A percentile compares a stretch with the other conserved stretches of the same genome.
Conservation (phyloP, 1,140 invertebrate species). For the Hydropsyche tenuis region DNA sequence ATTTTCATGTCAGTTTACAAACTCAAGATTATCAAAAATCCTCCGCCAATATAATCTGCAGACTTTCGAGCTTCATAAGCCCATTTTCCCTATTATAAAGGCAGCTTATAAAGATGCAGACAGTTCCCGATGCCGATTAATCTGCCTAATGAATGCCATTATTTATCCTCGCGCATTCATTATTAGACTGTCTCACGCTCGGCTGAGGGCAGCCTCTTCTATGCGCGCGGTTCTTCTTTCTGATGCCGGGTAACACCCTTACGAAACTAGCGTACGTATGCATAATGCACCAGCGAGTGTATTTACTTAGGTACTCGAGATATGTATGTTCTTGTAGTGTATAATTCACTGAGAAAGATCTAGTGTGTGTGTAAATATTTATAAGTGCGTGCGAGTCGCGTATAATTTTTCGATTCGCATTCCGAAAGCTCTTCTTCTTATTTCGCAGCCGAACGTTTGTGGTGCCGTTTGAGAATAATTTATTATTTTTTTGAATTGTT, state of each 20-base stretch:
- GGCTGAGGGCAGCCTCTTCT: slow-evolving; percentile 34
- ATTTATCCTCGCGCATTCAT: slow-evolving; percentile 54
- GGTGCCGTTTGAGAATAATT: too few relatives aligned
- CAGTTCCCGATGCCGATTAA: slow-evolving; percentile 50
- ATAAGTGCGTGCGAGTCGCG: neutral
- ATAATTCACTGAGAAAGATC: too few relatives aligned
- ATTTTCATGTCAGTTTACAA: too few relatives aligned
- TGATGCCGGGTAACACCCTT: neutral
- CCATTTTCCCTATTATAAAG: neutral
- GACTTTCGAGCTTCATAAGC: slow-evolving; percentile 16
- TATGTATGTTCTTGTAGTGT: too few relatives aligned
- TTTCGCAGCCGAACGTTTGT: too few relatives aligned
- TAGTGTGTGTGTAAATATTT: neutral
- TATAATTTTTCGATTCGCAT: slow-evolving; percentile 29
- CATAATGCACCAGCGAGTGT: neutral
- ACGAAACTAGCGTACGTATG: neutral
- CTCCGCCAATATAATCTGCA: too few relatives aligned
- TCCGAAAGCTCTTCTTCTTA: slow-evolving; percentile 12
- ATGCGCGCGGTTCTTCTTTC: neutral
- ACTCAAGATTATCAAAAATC: too few relatives aligned
- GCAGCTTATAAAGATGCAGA: slow-evolving; percentile 45
- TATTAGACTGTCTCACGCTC: slow-evolving; percentile 50
- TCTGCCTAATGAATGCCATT: slow-evolving; percentile 54
- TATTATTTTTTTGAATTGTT: too few relatives aligned
- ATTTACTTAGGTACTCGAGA: too few relatives aligned